Percentiles rank a stretch among this genome's conserved stretches.
Evolutionary conservation across 2,797 vertebrate genomes (phyloP).

Genomic region (Hapalemur alaotrensis): DNA sequence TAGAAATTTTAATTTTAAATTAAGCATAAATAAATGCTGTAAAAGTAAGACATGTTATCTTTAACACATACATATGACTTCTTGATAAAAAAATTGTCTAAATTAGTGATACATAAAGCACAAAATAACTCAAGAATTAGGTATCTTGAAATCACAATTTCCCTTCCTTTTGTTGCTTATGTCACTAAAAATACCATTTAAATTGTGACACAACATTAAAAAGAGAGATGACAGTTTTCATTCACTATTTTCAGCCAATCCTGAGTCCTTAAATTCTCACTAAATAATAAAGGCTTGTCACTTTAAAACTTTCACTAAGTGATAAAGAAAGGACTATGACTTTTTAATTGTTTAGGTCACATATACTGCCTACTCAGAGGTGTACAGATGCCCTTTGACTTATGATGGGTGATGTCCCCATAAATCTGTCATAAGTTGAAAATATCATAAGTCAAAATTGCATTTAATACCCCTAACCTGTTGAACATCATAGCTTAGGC

Average conservation of each 20-base stretch:
- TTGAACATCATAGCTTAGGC: not conserved
- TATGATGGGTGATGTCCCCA: not conserved
- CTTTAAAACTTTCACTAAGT: constrained; percentile 70
- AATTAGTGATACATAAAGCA: constrained; percentile 74
- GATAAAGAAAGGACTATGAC: constrained; percentile 70
- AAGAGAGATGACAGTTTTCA: constrained; percentile 73
- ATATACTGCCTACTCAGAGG: constrained; percentile 42
- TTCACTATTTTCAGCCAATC: constrained; percentile 68
- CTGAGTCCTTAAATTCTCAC: constrained; percentile 73
- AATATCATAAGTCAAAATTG: not conserved
- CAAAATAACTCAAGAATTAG: constrained; percentile 75
- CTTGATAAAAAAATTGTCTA: constrained; percentile 52
- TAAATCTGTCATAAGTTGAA: not conserved
- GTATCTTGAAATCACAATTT: constrained; percentile 73
- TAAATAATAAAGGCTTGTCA: constrained; percentile 71
- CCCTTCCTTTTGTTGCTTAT: constrained; percentile 67
- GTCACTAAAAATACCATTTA: constrained; percentile 54
- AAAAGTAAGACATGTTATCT: not conserved
- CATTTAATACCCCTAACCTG: not conserved
- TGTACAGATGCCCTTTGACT: not conserved
- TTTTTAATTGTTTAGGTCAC: constrained; percentile 65
- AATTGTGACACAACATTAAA: constrained; percentile 77
- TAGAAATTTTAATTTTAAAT: constrained; percentile 27
- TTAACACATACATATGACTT: constrained; percentile 23
- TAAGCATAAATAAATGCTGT: constrained; percentile 52